These are phyloP conservation scores for Volucella zonaria DNA, from an alignment of 2,888 invertebrate species.

Conservation along the genomic window DNA sequence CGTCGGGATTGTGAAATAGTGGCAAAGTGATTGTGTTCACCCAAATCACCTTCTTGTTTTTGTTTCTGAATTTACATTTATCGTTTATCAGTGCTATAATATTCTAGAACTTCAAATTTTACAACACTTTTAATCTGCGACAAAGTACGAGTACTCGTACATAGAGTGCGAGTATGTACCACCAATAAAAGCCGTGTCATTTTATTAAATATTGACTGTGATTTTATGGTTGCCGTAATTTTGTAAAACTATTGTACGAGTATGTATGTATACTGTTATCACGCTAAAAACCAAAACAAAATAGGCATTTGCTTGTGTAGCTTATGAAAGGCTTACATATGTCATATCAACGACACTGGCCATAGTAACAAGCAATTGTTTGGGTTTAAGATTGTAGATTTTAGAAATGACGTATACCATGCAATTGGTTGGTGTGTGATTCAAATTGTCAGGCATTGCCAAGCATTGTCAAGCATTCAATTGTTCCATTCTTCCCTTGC, in stretches of 20 bases:
- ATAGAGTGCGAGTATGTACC: not conserved
- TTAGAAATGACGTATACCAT: not conserved
- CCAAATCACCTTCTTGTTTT: no score
- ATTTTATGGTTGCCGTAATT: constrained; percentile 18
- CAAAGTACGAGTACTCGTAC: not conserved
- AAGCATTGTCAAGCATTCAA: no score
- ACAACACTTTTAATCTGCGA: not conserved
- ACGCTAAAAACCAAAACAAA: not conserved
- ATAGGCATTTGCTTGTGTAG: no score
- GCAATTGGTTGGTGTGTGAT: not conserved
- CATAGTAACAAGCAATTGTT: no score
- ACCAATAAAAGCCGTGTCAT: not conserved
- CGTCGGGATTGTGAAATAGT: no score
- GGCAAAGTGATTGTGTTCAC: not conserved
- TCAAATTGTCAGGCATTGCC: not conserved
- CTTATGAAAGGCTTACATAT: no score
- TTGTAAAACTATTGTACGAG: not conserved
- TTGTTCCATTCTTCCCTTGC: no score
- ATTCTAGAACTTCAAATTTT: not conserved
- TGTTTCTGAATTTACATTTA: not conserved
- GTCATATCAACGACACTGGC: no score
- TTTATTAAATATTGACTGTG: constrained; percentile 20
- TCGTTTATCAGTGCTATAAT: not conserved
- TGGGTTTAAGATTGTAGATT: no score
- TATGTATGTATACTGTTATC: not conserved